Evolutionary conservation across 2,113 vertebrate species (phyloP).

Genomic region (Gnathonemus echidnorhynchus): DNA sequence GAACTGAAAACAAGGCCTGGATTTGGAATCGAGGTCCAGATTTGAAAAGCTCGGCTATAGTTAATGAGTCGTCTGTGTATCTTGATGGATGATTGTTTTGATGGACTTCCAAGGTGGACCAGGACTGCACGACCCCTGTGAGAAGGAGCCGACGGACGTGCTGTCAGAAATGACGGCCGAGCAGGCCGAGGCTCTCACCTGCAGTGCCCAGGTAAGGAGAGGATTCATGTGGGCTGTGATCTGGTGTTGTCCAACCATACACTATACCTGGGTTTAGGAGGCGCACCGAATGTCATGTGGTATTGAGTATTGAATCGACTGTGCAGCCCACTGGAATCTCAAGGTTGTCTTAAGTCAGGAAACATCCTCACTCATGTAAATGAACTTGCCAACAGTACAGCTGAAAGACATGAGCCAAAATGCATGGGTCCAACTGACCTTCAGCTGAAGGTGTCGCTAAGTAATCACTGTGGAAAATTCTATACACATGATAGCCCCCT

Average conservation of each 20-base stretch:
- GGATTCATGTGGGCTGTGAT: background rate
- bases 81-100: conserved; percentile 20
- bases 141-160: conserved; percentile 86
- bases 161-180: conserved; percentile 78
- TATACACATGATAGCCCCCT: background rate
- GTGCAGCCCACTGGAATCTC: background rate
- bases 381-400: background rate
- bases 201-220: conserved; percentile 80
- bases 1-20: too few relatives aligned
- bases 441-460: background rate
- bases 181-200: conserved; percentile 89
- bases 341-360: background rate
- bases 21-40: too few relatives aligned
- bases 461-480: background rate
- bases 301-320: background rate
- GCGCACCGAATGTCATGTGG: background rate
- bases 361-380: background rate
- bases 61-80: background rate
- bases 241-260: background rate
- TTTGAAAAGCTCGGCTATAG: background rate
- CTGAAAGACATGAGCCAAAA: background rate
- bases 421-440: background rate
- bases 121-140: conserved; percentile 92
- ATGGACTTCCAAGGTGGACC: conserved; percentile 71
- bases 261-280: background rate